Evolutionary conservation across 2,888 invertebrate genomes (phyloP), one percentile per base, ranked within the genome.

Genomic region (Bellardia pandia): DNA sequence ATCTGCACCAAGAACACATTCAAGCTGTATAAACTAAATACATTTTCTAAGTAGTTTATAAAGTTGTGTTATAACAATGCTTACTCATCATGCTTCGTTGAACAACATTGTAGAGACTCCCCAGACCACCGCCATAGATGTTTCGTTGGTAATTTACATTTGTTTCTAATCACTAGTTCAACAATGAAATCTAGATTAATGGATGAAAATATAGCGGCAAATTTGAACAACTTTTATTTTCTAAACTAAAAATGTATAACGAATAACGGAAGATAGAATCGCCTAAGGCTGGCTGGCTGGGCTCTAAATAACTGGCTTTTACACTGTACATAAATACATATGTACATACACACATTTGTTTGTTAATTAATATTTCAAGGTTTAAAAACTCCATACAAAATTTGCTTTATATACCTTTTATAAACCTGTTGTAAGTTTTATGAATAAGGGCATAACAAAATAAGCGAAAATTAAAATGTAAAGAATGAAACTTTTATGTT

Each of bases 101-200:
- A 77, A 68, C 84, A 77, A 62, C 81, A 71, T 33, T 69, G 51
- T 14, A 72, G 30, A 30, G 7, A 37, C 37, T 1, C n/a, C 2
- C n/a, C 56, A 77, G 58, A 58, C 60, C 45, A 68, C 9, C 14
- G 30, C 48, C 16, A 60, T 60, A 68, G 42, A 56, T 42, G 40
- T 60, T 74, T 68, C 40, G 42, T 30, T 5, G 62, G 51, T 37
- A 71, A 75, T 68, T 58, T 69, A 78, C 68, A 58, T 72, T 72
- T 81, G 77, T 53, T 79, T 82, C 56, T 74, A 64, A 77, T 74
- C 66, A 74, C 56, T 68, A 82, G 68, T 75, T 68, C 11, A 72
- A 76, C 76, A 79, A 78, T 62, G 56, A 85, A 81, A 87, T 85
- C 81, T 87, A 87, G 85, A 87, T 71, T 84, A 86, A 77, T 84